Percentiles rank a stretch among this genome's conserved stretches.
phyloP scores from a whole-genome alignment of 1,140 invertebrate species.

The Tetraneura akinire region DNA sequence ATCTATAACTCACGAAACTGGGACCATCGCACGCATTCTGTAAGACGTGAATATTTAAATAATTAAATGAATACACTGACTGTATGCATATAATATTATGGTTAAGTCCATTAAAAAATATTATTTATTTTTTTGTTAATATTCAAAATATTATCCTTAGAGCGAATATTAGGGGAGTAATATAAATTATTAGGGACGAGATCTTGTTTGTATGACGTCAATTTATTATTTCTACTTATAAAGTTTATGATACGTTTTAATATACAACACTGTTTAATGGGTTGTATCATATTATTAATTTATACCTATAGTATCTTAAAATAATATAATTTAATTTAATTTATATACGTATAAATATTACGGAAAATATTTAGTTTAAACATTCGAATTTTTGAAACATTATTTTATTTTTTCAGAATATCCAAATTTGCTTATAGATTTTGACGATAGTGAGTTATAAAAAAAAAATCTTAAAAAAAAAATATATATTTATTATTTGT shows the following conservation, averaged over 20 bases:
- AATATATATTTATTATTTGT: too few relatives aligned
- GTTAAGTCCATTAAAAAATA: too few relatives aligned
- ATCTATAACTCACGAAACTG: neutral
- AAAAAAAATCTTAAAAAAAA: too few relatives aligned
- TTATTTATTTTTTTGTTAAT: neutral
- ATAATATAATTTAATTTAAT: neutral
- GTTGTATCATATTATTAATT: neutral
- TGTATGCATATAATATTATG: too few relatives aligned
- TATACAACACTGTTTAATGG: neutral
- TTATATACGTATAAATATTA: too few relatives aligned
- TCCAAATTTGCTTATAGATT: neutral
- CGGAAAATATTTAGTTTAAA: too few relatives aligned
- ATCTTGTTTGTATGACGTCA: neutral
- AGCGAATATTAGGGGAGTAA: neutral
- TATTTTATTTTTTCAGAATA: constrained; percentile 9
- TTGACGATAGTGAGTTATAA: constrained; percentile 28
- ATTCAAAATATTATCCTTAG: neutral
- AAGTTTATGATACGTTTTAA: neutral
- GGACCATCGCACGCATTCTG: constrained; percentile 17
- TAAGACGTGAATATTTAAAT: neutral
- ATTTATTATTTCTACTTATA: neutral
- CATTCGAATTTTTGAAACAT: neutral
- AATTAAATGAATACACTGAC: neutral
- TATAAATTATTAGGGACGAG: neutral
- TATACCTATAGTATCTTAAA: neutral